A percentile compares a stretch with the other conserved stretches of the same genome.
These are phyloP conservation scores for Oophaga sylvatica DNA, from an alignment of 2,797 vertebrate genomes.

Conservation along the genomic window DNA sequence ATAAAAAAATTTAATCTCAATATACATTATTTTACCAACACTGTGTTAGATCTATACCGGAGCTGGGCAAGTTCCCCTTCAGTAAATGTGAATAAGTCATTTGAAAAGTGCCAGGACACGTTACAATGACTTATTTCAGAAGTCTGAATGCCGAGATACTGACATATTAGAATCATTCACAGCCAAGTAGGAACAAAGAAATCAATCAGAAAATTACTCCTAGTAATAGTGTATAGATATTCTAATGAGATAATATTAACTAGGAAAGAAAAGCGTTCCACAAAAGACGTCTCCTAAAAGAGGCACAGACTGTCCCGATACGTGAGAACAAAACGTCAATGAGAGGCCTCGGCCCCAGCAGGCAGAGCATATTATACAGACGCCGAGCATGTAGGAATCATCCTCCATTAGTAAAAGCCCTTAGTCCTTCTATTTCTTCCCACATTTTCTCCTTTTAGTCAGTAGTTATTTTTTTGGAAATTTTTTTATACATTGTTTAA, in stretches of 20 bases:
- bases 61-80: slow-evolving; percentile 5
- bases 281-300: background rate
- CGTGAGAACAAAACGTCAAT: background rate
- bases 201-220: slow-evolving; percentile 12
- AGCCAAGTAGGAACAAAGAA: slow-evolving; percentile 5
- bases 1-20: background rate
- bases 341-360: background rate
- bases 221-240: slow-evolving; percentile 1
- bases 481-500: background rate
- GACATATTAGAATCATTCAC: slow-evolving; percentile 14
- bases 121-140: slow-evolving; percentile 21
- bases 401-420: background rate
- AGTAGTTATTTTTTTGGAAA: background rate
- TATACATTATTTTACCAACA: background rate
- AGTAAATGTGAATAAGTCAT: slow-evolving; percentile 3
- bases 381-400: background rate
- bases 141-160: slow-evolving; percentile 4
- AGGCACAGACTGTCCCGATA: background rate
- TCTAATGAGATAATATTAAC: slow-evolving; percentile 18
- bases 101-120: background rate
- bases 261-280: background rate
- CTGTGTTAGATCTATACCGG: background rate
- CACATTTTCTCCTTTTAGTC: background rate
- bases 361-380: background rate
- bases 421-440: background rate